These are phyloP conservation scores for Ephialtes manifestator DNA, from an alignment of 2,888 invertebrate genomes.

Conservation along the genomic window DNA sequence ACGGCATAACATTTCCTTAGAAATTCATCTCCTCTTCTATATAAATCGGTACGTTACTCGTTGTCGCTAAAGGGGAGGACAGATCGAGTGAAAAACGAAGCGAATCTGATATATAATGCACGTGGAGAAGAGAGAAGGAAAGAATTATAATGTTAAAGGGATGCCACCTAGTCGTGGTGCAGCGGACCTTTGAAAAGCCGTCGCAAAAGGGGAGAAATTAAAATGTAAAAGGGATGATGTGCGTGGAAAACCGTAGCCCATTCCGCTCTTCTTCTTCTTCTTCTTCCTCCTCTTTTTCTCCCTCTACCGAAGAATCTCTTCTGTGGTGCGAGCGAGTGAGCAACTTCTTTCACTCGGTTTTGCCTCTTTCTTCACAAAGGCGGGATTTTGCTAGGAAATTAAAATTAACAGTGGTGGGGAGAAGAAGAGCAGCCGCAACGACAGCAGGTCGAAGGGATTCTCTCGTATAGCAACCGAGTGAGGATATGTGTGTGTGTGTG, in stretches of 20 bases:
- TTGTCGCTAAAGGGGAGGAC: conserved; percentile 71
- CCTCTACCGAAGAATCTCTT: conserved; percentile 33
- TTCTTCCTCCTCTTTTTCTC: conserved; percentile 52
- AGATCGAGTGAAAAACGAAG: conserved; percentile 67
- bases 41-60: conserved; percentile 82
- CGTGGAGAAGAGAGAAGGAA: conserved; percentile 69
- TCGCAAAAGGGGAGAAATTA: conserved; percentile 85
- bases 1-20: conserved; percentile 83
- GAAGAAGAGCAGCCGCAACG: conserved; percentile 57
- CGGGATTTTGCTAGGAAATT: conserved; percentile 83
- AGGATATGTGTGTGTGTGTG: conserved; percentile 10
- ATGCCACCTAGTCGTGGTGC: conserved; percentile 79
- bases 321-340: conserved; percentile 47
- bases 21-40: conserved; percentile 79
- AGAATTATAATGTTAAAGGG: conserved; percentile 85
- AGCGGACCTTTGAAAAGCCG: conserved; percentile 81
- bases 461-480: conserved; percentile 12
- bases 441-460: conserved; percentile 68
- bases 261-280: conserved; percentile 69
- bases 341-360: conserved; percentile 61
- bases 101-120: conserved; percentile 47
- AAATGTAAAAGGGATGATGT: conserved; percentile 85
- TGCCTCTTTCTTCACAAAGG: conserved; percentile 76
- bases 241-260: conserved; percentile 82
- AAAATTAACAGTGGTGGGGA: conserved; percentile 81